Conservation (phyloP, 1,140 invertebrate genomes). For the Heliconius himera region DNA sequence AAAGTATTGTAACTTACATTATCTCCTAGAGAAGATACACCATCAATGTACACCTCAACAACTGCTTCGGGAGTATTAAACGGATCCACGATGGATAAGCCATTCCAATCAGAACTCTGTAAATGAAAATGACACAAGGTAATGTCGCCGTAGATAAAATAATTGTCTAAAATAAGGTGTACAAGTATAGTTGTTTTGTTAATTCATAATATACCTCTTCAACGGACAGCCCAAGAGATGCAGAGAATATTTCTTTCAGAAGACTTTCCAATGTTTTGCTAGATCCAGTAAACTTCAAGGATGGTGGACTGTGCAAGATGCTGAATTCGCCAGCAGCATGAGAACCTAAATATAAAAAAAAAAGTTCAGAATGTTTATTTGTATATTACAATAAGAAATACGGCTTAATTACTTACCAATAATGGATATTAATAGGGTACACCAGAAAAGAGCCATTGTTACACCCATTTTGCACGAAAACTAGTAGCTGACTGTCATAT, state of each 20-base stretch:
- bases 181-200: background rate
- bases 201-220: constrained; percentile 69
- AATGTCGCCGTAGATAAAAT: background rate
- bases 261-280: constrained; percentile 78
- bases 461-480: constrained; percentile 68
- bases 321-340: constrained; percentile 86
- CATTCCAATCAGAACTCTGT: constrained; percentile 86
- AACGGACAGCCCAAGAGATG: constrained; percentile 86
- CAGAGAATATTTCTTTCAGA: constrained; percentile 88
- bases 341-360: constrained; percentile 75
- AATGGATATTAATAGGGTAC: constrained; percentile 61
- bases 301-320: constrained; percentile 85
- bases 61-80: constrained; percentile 90
- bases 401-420: constrained; percentile 58
- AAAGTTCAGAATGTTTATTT: constrained; percentile 17
- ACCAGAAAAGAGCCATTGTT: constrained; percentile 65
- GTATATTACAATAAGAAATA: constrained; percentile 22
- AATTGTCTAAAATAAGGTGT: background rate
- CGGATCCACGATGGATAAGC: constrained; percentile 86
- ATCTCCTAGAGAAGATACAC: constrained; percentile 82
- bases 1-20: constrained; percentile 49
- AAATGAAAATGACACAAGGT: constrained; percentile 13
- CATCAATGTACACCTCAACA: constrained; percentile 88
- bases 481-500: constrained; percentile 73
- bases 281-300: constrained; percentile 85